A percentile compares a stretch with the other conserved stretches of the same genome.
phyloP scores from a whole-genome alignment of 2,797 vertebrate species.

The Remorina albescens region DNA sequence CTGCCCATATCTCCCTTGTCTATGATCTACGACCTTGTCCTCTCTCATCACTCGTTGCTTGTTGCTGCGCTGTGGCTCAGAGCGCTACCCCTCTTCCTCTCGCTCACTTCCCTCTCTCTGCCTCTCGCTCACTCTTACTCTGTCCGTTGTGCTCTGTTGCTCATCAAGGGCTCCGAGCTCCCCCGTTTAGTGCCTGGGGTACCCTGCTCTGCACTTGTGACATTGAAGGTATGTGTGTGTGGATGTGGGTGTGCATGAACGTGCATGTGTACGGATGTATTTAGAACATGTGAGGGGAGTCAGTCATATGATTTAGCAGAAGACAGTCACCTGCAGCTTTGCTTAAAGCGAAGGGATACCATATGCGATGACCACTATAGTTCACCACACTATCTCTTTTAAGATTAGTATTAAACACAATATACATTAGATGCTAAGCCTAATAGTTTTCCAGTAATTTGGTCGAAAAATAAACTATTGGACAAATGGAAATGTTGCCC shows the following conservation, averaged over 20 bases:
- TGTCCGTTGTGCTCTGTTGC: conserved; percentile 70
- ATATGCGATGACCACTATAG: too few species aligned
- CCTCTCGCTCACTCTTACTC: conserved; percentile 34
- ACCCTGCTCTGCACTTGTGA: conserved; percentile 67
- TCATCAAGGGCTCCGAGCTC: conserved; percentile 71
- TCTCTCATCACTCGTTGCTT: conserved; percentile 74
- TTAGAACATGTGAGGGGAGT: conserved; percentile 56
- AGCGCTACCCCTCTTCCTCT: conserved; percentile 42
- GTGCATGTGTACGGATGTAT: conserved; percentile 29
- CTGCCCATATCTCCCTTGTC: conserved; percentile 67
- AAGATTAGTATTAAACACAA: too few species aligned
- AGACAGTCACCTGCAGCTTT: conserved; percentile 64
- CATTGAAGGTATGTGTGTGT: conserved; percentile 64
- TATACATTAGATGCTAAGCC: too few species aligned
- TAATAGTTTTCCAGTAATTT: neutral
- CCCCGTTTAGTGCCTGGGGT: conserved; percentile 64
- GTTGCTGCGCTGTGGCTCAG: conserved; percentile 71
- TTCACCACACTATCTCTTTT: too few species aligned
- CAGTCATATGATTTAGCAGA: conserved; percentile 60
- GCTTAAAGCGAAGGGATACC: conserved; percentile 51
- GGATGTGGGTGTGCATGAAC: neutral
- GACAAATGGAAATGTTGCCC: neutral
- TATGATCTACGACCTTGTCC: conserved; percentile 82
- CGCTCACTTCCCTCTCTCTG: conserved; percentile 6
- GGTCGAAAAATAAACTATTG: neutral